phyloP scores from a whole-genome alignment of 2,888 invertebrate species.

The Willowsia nigromaculata region DNA sequence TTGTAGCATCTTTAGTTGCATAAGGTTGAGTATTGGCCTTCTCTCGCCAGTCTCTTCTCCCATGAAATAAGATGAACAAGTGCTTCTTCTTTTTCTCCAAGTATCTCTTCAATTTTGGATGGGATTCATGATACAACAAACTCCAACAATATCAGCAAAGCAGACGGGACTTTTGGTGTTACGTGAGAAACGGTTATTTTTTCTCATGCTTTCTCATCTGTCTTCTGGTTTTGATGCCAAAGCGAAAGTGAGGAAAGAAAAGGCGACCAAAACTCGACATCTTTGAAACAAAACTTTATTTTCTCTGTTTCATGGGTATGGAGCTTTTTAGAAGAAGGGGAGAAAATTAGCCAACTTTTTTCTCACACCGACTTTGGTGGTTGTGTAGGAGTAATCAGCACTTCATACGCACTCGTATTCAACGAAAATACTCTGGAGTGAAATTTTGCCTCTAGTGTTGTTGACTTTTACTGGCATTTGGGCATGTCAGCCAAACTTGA shows the following conservation, averaged over 20 bases:
- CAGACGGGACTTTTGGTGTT: too few relatives aligned
- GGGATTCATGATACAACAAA: too few relatives aligned
- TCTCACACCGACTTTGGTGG: neutral
- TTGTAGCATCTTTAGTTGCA: too few relatives aligned
- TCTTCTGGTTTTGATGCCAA: conserved; percentile 22
- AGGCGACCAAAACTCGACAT: neutral
- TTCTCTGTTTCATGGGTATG: neutral
- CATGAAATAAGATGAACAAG: too few relatives aligned
- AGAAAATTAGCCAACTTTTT: conserved; percentile 69
- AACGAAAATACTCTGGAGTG: neutral
- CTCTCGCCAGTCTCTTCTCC: neutral
- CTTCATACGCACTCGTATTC: neutral
- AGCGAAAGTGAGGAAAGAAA: neutral
- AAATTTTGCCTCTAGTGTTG: conserved; percentile 14
- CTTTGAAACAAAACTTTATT: conserved; percentile 33
- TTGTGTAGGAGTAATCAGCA: neutral
- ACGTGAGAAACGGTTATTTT: too few relatives aligned
- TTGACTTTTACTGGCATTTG: conserved; percentile 38
- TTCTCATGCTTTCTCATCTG: neutral
- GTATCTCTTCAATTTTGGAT: conserved; percentile 24
- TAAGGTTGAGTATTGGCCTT: neutral
- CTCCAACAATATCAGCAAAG: too few relatives aligned
- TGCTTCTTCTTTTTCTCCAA: neutral
- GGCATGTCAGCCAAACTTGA: neutral
- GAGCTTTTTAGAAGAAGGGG: neutral